Conservation (phyloP, 2,113 vertebrate genomes). For the Leucopsar rothschildi region DNA sequence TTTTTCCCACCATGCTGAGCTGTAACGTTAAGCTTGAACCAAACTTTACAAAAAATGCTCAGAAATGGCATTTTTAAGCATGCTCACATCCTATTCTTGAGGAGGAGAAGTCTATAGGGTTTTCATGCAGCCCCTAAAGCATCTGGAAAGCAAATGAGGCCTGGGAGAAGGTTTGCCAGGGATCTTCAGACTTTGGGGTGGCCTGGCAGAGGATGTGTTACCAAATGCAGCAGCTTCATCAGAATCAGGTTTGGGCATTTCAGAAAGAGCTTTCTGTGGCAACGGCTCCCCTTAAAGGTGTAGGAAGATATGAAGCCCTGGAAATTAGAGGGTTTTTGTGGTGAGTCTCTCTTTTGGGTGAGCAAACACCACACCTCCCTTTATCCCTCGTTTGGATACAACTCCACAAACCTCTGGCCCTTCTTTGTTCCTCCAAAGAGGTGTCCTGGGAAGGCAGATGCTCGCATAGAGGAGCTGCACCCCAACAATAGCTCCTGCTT, state of each 20-base stretch:
- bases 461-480: not conserved
- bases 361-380: not conserved
- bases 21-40: accelerated
- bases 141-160: not conserved
- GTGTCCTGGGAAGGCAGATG: not conserved
- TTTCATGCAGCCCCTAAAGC: not conserved
- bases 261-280: not conserved
- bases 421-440: not conserved
- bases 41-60: not conserved
- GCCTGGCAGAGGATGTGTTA: not conserved
- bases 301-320: accelerated
- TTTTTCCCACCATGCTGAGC: not conserved
- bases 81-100: accelerated
- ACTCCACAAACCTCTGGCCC: not conserved
- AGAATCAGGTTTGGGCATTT: not conserved
- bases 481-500: not conserved
- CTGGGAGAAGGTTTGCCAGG: not conserved
- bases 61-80: not conserved
- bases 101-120: not conserved
- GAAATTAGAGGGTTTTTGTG: not conserved
- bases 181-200: not conserved
- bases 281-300: not conserved
- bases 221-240: not conserved
- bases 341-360: not conserved
- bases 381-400: not conserved